These are phyloP conservation scores for Ephydatia muelleri DNA, from an alignment of 37 sponge, comb jelly and placozoan species.

Conservation along the genomic window DNA sequence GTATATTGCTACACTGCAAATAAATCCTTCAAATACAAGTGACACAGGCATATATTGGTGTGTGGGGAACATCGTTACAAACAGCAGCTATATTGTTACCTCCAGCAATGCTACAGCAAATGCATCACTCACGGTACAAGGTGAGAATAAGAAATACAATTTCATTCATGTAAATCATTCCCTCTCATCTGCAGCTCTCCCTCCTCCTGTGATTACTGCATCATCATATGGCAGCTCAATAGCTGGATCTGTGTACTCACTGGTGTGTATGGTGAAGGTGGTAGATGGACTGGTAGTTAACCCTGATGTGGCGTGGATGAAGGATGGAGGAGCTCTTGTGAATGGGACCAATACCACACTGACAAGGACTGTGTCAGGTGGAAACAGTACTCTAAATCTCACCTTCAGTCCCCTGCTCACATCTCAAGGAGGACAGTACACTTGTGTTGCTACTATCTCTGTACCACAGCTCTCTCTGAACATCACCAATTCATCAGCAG, in stretches of 20 bases:
- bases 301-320: constrained; percentile 32
- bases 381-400: neutral
- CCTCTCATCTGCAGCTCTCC: neutral
- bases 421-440: constrained; percentile 48
- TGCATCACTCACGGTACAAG: neutral
- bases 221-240: constrained; percentile 1
- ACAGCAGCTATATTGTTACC: neutral
- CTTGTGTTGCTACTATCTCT: constrained; percentile 17
- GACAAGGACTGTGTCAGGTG: neutral
- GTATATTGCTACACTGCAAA: neutral
- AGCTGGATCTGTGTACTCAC: constrained; percentile 39
- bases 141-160: neutral
- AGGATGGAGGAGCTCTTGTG: neutral
- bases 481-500: neutral
- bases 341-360: neutral
- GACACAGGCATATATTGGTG: neutral
- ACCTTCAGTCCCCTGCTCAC: constrained; percentile 24
- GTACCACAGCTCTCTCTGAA: neutral
- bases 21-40: neutral
- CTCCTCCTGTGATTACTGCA: neutral
- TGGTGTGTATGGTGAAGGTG: constrained; percentile 20
- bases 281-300: neutral
- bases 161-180: neutral
- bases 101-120: neutral
- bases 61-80: neutral